Evolutionary conservation across 2,113 vertebrate genomes (phyloP).

Genomic region (Lepus timidus): DNA sequence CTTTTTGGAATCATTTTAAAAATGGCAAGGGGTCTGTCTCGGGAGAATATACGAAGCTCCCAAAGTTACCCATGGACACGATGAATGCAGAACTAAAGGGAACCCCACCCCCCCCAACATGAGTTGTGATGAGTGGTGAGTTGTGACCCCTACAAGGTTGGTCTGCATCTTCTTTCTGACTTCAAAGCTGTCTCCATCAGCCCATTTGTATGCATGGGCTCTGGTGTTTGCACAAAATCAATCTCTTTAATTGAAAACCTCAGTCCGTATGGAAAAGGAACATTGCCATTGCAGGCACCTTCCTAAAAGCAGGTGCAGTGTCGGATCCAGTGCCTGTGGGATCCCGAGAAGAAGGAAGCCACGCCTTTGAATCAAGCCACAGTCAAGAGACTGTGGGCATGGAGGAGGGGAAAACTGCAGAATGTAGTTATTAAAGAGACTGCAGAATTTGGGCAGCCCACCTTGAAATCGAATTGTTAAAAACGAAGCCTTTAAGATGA

Average conservation of each 20-base stretch:
- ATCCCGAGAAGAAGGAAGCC: background rate
- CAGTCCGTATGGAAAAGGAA: background rate
- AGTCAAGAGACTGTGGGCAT: background rate
- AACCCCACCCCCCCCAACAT: accelerated
- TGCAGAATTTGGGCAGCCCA: accelerated
- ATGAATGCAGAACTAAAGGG: too few relatives aligned
- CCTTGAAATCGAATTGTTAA: background rate
- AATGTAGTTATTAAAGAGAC: background rate
- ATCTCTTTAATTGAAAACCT: background rate
- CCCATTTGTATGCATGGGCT: background rate
- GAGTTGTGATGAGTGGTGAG: background rate
- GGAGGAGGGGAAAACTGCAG: too few relatives aligned
- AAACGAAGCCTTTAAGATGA: background rate
- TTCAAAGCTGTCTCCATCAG: background rate
- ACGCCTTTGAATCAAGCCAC: background rate
- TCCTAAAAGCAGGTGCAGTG: background rate
- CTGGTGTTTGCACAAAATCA: background rate
- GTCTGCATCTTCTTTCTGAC: background rate
- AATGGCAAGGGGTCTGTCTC: background rate
- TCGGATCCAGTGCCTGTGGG: accelerated
- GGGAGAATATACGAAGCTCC: background rate
- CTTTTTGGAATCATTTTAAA: background rate
- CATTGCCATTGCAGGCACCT: too few relatives aligned
- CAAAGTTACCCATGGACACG: background rate
- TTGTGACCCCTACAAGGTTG: background rate